Percentiles rank a stretch among this genome's conserved stretches.
phyloP scores from a whole-genome alignment of 2,797 vertebrate species.

The Chromobotia macracanthus region DNA sequence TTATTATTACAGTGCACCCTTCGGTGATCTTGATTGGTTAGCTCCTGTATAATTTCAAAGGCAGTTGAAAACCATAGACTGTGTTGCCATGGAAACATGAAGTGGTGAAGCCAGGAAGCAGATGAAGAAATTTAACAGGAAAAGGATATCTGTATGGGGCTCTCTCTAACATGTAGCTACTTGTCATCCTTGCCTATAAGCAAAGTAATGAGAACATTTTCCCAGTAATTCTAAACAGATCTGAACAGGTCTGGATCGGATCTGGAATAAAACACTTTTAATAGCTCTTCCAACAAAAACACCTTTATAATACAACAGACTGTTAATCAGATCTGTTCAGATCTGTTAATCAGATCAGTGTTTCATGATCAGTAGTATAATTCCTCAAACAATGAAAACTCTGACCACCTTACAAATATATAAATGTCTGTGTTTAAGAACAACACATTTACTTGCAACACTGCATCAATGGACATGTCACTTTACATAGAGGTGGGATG shows the following conservation, averaged over 20 bases:
- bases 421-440: constrained; percentile 41
- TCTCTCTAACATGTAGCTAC: constrained; percentile 60
- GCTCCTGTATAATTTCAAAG: constrained; percentile 43
- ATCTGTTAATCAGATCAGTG: no score
- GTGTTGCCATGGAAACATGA: constrained; percentile 62
- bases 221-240: constrained; percentile 64
- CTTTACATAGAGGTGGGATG: neutral
- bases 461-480: neutral
- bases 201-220: constrained; percentile 65
- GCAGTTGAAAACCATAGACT: constrained; percentile 46
- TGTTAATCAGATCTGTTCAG: constrained; percentile 53
- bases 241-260: no score
- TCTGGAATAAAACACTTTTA: constrained; percentile 67
- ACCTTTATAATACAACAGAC: constrained; percentile 65
- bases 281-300: constrained; percentile 66
- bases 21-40: constrained; percentile 47
- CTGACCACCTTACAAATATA: constrained; percentile 17
- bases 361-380: constrained; percentile 63
- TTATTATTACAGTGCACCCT: constrained; percentile 34
- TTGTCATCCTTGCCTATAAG: constrained; percentile 64
- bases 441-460: constrained; percentile 57
- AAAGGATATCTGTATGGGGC: no score
- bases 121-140: constrained; percentile 62
- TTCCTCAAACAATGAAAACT: constrained; percentile 51
- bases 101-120: constrained; percentile 48